Conservation (phyloP, 2,113 vertebrate genomes). For the Anguilla rostrata region DNA sequence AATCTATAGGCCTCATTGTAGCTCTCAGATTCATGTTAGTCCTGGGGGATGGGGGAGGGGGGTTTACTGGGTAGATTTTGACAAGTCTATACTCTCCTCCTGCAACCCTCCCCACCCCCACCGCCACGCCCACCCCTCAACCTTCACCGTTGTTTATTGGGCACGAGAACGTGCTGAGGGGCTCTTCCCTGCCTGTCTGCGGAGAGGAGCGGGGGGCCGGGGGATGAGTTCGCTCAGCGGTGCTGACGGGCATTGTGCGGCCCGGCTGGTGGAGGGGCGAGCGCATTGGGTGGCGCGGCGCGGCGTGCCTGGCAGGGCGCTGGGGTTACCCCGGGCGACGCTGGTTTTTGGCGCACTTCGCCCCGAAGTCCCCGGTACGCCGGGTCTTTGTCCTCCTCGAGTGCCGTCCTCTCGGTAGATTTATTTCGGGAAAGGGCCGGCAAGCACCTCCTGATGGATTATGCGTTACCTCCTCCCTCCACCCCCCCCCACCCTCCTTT, state of each 20-base stretch:
- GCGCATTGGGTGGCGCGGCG: slow-evolving; percentile 34
- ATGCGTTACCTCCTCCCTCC: background rate
- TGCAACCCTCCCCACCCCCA: too few relatives aligned
- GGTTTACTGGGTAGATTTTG: too few relatives aligned
- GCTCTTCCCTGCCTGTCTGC: background rate
- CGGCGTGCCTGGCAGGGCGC: slow-evolving; percentile 49
- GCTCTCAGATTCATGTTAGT: too few relatives aligned
- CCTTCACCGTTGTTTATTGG: background rate
- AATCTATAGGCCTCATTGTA: too few relatives aligned
- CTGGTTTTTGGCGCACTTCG: slow-evolving; percentile 66
- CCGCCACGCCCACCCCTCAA: background rate
- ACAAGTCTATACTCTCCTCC: too few relatives aligned
- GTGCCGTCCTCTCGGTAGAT: slow-evolving; percentile 71
- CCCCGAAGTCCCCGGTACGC: slow-evolving; percentile 70
- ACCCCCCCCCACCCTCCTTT: slow-evolving; percentile 35
- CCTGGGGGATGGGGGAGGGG: too few relatives aligned
- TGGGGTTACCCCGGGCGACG: slow-evolving; percentile 53
- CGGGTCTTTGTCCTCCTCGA: slow-evolving; percentile 70
- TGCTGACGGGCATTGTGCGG: slow-evolving; percentile 31
- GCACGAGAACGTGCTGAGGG: background rate
- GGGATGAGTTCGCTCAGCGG: slow-evolving; percentile 26
- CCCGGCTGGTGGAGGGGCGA: slow-evolving; percentile 28
- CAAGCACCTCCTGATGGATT: slow-evolving; percentile 74
- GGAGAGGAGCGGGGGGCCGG: background rate
- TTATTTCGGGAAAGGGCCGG: slow-evolving; percentile 68